Percentiles rank a stretch among this genome's conserved stretches.
phyloP scores from a whole-genome alignment of 1,140 invertebrate genomes.

The Microplitis demolitor region DNA sequence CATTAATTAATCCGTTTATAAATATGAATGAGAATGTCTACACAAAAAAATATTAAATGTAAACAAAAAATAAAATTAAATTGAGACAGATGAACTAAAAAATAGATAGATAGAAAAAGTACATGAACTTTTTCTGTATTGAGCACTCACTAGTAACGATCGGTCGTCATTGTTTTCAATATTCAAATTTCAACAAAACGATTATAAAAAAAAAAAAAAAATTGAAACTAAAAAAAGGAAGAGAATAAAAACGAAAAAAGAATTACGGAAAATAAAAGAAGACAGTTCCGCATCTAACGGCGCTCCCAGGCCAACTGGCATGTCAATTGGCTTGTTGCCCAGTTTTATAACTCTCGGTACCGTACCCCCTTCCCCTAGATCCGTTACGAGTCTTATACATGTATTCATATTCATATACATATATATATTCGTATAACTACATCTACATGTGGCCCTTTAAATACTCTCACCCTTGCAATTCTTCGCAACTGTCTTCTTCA shows the following conservation, averaged over 20 bases:
- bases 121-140: slow-evolving; percentile 11
- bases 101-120: not conserved
- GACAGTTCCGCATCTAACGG: slow-evolving; percentile 49
- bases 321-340: slow-evolving; percentile 62
- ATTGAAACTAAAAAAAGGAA: slow-evolving; percentile 25
- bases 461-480: too few relatives aligned
- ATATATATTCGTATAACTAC: not conserved
- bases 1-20: too few relatives aligned
- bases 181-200: slow-evolving; percentile 13
- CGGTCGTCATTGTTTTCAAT: slow-evolving; percentile 39
- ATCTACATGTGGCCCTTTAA: slow-evolving; percentile 25
- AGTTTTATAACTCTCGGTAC: slow-evolving; percentile 56
- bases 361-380: slow-evolving; percentile 23
- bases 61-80: not conserved
- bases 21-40: too few relatives aligned
- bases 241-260: not conserved
- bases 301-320: slow-evolving; percentile 58
- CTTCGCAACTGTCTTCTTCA: too few relatives aligned
- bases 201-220: slow-evolving; percentile 12
- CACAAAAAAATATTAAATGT: not conserved
- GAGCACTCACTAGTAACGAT: slow-evolving; percentile 49
- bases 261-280: slow-evolving; percentile 19
- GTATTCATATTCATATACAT: not conserved
- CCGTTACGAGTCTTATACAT: not conserved
- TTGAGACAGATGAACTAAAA: not conserved